Evolutionary conservation across 2,113 vertebrate species (phyloP).

Genomic region (Centropus bengalensis): DNA sequence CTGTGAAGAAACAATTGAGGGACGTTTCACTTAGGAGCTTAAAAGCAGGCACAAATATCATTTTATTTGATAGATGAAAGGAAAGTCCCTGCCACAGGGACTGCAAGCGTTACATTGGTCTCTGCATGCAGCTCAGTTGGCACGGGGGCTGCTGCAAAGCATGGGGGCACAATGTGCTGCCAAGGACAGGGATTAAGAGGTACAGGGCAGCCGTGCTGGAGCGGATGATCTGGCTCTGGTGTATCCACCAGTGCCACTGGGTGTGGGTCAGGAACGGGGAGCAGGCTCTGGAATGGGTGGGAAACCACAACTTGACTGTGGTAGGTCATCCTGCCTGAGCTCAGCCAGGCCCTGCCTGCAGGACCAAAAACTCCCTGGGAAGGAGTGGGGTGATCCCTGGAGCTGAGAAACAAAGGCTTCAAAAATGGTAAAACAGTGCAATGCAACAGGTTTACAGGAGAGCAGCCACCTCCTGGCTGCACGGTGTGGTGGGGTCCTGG

Average conservation of each 20-base stretch:
- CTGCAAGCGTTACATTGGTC: neutral
- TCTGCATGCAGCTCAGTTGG: neutral
- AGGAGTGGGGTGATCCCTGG: neutral
- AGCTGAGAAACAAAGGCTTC: neutral
- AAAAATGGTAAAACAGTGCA: neutral
- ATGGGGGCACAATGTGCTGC: neutral
- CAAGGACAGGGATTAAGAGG: neutral
- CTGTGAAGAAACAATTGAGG: neutral
- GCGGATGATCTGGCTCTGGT: neutral
- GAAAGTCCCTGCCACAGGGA: neutral
- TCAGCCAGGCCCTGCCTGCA: neutral
- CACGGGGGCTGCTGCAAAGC: neutral
- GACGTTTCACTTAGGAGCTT: neutral
- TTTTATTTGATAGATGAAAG: neutral
- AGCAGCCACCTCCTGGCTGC: too few relatives aligned
- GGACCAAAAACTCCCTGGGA: neutral
- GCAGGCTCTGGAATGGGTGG: neutral
- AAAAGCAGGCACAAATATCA: neutral
- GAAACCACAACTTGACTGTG: neutral
- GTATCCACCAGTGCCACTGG: neutral
- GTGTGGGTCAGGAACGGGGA: accelerated
- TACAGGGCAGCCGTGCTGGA: neutral
- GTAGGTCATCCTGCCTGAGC: neutral
- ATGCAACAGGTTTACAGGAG: neutral
- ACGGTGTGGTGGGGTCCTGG: too few relatives aligned